Evolutionary conservation across 2,797 vertebrate species (phyloP).

Genomic region (Neosalanx taihuensis): DNA sequence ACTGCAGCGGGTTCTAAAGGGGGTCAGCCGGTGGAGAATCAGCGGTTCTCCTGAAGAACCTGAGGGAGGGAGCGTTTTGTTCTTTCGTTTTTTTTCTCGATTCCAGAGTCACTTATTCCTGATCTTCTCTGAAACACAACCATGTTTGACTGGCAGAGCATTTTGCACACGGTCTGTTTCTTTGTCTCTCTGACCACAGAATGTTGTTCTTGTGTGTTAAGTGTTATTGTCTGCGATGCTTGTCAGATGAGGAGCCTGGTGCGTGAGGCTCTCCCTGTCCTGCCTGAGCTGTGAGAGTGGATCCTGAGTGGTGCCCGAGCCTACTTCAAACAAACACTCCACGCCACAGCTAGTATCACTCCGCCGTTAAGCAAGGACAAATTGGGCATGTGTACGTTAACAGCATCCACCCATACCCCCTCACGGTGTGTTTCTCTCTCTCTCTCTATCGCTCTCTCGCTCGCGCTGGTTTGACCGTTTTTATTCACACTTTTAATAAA

Average conservation of each 20-base stretch:
- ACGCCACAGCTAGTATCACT: slow-evolving; percentile 34
- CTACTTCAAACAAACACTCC: slow-evolving; percentile 65
- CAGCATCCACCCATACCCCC: slow-evolving; percentile 38
- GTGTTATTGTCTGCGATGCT: slow-evolving; percentile 70
- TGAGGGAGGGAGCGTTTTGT: slow-evolving; percentile 64
- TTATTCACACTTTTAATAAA: slow-evolving; percentile 77
- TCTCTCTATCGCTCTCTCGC: neutral
- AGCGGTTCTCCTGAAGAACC: slow-evolving; percentile 53
- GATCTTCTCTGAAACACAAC: slow-evolving; percentile 60
- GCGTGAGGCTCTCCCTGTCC: slow-evolving; percentile 39
- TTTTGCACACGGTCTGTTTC: slow-evolving; percentile 52
- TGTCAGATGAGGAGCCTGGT: slow-evolving; percentile 71
- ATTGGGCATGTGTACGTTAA: slow-evolving; percentile 58
- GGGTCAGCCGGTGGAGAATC: slow-evolving; percentile 63
- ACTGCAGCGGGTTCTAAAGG: slow-evolving; percentile 73
- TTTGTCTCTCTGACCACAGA: slow-evolving; percentile 66
- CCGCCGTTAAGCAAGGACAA: slow-evolving; percentile 46
- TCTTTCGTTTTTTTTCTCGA: slow-evolving; percentile 77
- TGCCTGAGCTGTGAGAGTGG: slow-evolving; percentile 50
- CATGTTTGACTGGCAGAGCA: slow-evolving; percentile 71
- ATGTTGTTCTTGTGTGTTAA: slow-evolving; percentile 73
- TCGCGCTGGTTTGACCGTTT: slow-evolving; percentile 33
- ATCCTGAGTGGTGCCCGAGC: slow-evolving; percentile 45
- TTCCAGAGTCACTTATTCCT: slow-evolving; percentile 69
- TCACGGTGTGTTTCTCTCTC: neutral